Percentiles rank a stretch among this genome's conserved stretches.
phyloP scores from a whole-genome alignment of 2,113 vertebrate genomes.

The Lampris megalopsis region DNA sequence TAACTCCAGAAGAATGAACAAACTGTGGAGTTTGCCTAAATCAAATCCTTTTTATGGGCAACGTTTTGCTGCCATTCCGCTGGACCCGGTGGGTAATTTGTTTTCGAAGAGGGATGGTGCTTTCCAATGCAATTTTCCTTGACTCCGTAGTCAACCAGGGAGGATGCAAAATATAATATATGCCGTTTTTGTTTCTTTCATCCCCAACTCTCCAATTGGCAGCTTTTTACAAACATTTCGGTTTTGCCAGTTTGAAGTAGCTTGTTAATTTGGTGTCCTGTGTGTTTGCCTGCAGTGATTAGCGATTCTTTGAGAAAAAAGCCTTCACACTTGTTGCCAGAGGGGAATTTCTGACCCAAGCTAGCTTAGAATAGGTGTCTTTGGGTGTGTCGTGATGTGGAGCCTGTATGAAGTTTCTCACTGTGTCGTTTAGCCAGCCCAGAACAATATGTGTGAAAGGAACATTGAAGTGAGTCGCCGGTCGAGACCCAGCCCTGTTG shows the following conservation, averaged over 20 bases:
- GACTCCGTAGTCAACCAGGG: not conserved
- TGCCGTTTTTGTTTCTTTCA: not conserved
- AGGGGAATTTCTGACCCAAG: too few species aligned
- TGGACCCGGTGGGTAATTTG: constrained; percentile 8
- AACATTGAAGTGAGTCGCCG: constrained; percentile 9
- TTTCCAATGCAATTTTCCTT: constrained; percentile 9
- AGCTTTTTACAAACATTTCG: not conserved
- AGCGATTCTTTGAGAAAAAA: too few species aligned
- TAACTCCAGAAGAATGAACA: constrained; percentile 34
- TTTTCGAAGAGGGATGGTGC: constrained; percentile 10
- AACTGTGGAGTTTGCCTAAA: constrained; percentile 29
- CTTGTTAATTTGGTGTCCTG: not conserved
- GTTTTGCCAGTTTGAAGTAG: too few species aligned
- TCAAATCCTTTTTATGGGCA: constrained; percentile 32
- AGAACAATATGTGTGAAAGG: constrained; percentile 7
- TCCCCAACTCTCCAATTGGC: not conserved
- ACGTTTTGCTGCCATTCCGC: constrained; percentile 21
- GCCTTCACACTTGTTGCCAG: too few species aligned
- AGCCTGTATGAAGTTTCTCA: not conserved
- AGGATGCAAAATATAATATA: not conserved
- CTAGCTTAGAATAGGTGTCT: not conserved
- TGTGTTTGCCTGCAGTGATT: too few species aligned
- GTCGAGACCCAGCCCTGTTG: too few species aligned
- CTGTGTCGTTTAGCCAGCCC: constrained; percentile 18
- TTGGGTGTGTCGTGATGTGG: not conserved